Percentiles rank a stretch among this genome's conserved stretches.
Conservation (phyloP, 2,113 vertebrate genomes). For the Elachura formosa region DNA sequence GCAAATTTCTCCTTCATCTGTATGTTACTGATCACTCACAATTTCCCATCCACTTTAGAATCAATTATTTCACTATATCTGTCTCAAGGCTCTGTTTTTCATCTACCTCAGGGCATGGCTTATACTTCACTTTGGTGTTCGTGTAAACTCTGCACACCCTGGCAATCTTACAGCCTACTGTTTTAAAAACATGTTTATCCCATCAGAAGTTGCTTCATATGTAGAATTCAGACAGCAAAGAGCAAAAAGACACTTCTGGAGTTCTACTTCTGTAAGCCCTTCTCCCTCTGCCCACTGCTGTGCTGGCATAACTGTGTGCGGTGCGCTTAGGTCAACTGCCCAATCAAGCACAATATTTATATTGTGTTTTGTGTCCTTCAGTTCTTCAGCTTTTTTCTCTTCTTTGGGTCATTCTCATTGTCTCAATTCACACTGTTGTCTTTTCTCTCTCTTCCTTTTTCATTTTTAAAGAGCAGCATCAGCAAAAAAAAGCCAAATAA, state of each 20-base stretch:
- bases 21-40: neutral
- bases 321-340: neutral
- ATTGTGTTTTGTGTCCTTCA: neutral
- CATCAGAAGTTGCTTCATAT: neutral
- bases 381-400: neutral
- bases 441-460: neutral
- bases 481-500: neutral
- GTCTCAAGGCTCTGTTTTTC: neutral
- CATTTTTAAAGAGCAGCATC: neutral
- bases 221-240: neutral
- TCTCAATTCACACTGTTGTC: neutral
- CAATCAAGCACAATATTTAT: neutral
- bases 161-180: neutral
- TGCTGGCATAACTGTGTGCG: neutral
- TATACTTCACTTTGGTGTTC: neutral
- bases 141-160: neutral
- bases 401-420: neutral
- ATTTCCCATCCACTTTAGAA: neutral
- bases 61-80: neutral
- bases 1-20: neutral
- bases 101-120: neutral
- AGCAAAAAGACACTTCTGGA: neutral
- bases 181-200: neutral
- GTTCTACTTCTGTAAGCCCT: neutral
- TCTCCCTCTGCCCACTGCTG: neutral